Evolutionary conservation across 2,888 invertebrate genomes (phyloP).

Genomic region (Sarcophaga subvicina): DNA sequence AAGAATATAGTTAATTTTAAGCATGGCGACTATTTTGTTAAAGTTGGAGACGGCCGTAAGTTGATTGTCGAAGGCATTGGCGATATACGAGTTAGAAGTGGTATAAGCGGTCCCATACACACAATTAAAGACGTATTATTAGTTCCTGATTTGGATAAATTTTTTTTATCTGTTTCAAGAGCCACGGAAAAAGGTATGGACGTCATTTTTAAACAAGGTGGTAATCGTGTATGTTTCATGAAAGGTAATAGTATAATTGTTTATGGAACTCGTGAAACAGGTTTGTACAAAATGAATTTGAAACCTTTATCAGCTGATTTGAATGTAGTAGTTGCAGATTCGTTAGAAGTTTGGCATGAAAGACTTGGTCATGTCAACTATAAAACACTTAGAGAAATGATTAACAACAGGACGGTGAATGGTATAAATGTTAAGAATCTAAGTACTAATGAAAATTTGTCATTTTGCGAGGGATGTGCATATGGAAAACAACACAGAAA

Average conservation of each 20-base stretch:
- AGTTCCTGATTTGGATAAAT: slow-evolving; percentile 45
- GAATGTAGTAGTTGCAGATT: slow-evolving; percentile 12
- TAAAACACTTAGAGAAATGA: slow-evolving; percentile 22
- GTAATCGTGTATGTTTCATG: slow-evolving; percentile 54
- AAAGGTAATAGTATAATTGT: slow-evolving; percentile 53
- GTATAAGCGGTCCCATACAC: neutral
- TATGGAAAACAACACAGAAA: neutral
- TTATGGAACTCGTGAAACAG: slow-evolving; percentile 56
- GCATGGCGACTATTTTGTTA: slow-evolving; percentile 38
- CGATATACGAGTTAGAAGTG: slow-evolving; percentile 62
- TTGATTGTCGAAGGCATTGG: slow-evolving; percentile 64
- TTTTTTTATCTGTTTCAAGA: slow-evolving; percentile 57
- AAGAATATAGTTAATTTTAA: slow-evolving; percentile 32
- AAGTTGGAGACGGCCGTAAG: slow-evolving; percentile 70
- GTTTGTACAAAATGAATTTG: slow-evolving; percentile 63
- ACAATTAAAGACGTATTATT: slow-evolving; percentile 65
- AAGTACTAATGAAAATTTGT: neutral
- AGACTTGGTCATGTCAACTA: slow-evolving; percentile 36
- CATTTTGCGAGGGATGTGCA: neutral
- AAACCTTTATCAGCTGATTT: slow-evolving; percentile 55
- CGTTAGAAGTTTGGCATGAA: slow-evolving; percentile 13
- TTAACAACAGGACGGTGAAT: neutral
- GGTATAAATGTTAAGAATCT: neutral
- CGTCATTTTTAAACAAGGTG: slow-evolving; percentile 60
- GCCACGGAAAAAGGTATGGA: slow-evolving; percentile 55